Conservation (phyloP, 2,888 invertebrate genomes). For the Zhuqinia jingwanae region DNA sequence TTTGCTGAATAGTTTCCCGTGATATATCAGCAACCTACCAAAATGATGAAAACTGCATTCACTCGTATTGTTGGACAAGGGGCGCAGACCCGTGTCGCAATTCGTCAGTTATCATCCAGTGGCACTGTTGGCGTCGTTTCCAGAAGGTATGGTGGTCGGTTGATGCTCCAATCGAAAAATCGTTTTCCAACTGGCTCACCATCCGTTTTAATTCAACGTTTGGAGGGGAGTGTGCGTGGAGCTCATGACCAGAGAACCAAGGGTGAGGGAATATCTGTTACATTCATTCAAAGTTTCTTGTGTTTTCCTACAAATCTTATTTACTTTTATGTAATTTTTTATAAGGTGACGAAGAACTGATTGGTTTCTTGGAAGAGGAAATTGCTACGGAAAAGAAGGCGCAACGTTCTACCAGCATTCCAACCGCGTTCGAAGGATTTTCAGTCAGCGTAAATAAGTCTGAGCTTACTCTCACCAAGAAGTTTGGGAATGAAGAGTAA, state of each 20-base stretch:
- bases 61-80: conserved; percentile 16
- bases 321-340: conserved; percentile 53
- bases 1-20: background rate
- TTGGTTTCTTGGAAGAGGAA: conserved; percentile 96
- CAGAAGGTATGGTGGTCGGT: conserved; percentile 22
- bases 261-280: conserved; percentile 39
- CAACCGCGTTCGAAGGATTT: conserved; percentile 91
- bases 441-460: conserved; percentile 89
- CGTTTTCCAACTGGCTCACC: conserved; percentile 12
- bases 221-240: conserved; percentile 42
- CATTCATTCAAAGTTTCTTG: too few relatives aligned
- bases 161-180: conserved; percentile 46
- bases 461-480: conserved; percentile 88
- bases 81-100: conserved; percentile 2
- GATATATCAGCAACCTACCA: background rate
- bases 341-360: conserved; percentile 91
- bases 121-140: background rate
- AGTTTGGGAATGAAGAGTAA: conserved; percentile 84
- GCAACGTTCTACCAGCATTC: conserved; percentile 86
- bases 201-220: conserved; percentile 1
- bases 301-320: background rate
- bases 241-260: conserved; percentile 58
- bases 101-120: conserved; percentile 41
- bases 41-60: conserved; percentile 54
- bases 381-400: conserved; percentile 94